Evolutionary conservation across 1,140 invertebrate genomes (phyloP), one percentile per base, ranked within the genome.

Genomic region (Pantala flavescens): DNA sequence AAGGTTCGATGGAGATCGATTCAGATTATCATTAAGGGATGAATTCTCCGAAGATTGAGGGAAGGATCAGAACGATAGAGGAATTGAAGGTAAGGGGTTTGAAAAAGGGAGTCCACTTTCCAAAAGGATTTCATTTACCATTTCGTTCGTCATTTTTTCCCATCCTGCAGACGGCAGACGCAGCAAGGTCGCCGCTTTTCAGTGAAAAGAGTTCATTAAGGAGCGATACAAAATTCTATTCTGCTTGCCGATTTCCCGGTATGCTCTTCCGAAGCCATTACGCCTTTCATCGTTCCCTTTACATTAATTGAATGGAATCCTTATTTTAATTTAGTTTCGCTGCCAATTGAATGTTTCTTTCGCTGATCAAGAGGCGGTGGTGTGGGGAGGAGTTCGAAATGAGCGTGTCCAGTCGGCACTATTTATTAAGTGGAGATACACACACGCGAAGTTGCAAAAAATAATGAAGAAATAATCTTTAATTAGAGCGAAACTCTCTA

Each of bases 191-290:
- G n/a, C 49, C 49, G 49, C 3, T 16, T 9, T 19, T 63, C n/a
- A 12, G 49, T 63, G 49, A 63, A 63, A 63, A 63, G 49, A 63
- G 49, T 63, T 63, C 49, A 63, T 63, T 63, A 63, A 63, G 49
- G 49, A 63, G 49, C 49, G n/a, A 63, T 63, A 63, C 49, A 63
- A 12, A 16, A 19, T 63, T 63, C n/a, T 63, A 16, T 21, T 63
- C 28, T 36, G 28, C 28, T 9, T 36, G 9, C 28, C 28, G 28
- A 36, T 36, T 36, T 36, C 28, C 28, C 28, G 28, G 28, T 5
- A 36, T 36, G 28, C 28, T 36, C 28, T 36, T 36, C 28, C 28
- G 28, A 36, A 36, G 28, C 28, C 28, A 36, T 36, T 36, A 36
- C 28, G 3, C 28, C 49, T 19, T 14, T 63, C 49, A 3, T 12